Conservation (phyloP, 2,888 invertebrate genomes). For the Habrosyne pyritoides region DNA sequence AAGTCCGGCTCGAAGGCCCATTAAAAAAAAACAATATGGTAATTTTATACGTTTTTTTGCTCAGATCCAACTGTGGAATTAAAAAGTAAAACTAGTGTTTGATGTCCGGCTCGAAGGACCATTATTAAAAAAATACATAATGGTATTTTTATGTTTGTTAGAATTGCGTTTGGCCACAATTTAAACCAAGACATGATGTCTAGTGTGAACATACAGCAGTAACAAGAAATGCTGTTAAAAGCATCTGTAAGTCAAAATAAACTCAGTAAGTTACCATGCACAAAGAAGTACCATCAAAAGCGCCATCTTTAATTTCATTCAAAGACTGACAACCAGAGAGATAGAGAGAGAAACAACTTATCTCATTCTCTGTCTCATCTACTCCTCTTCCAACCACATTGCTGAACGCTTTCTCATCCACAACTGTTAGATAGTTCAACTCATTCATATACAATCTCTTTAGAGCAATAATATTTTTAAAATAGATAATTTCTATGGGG, state of each 20-base stretch:
- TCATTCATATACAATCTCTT: slow-evolving; percentile 73
- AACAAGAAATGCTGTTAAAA: too few species aligned
- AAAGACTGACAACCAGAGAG: slow-evolving; percentile 74
- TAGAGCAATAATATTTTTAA: slow-evolving; percentile 71
- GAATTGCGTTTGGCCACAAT: too few species aligned
- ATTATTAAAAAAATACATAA: too few species aligned
- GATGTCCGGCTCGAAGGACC: too few species aligned
- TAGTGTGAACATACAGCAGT: too few species aligned
- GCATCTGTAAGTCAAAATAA: slow-evolving; percentile 2
- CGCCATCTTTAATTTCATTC: slow-evolving; percentile 64
- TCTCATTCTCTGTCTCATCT: slow-evolving; percentile 46
- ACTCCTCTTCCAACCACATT: slow-evolving; percentile 68
- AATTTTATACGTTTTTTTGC: slow-evolving; percentile 1
- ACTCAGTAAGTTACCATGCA: slow-evolving; percentile 78
- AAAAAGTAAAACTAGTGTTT: too few species aligned
- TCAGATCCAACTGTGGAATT: too few species aligned
- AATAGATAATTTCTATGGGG: slow-evolving; percentile 73
- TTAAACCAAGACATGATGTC: too few species aligned
- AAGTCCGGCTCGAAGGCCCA: not conserved
- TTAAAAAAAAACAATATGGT: not conserved
- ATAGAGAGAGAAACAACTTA: slow-evolving; percentile 75
- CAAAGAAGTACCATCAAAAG: slow-evolving; percentile 76
- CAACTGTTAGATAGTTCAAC: slow-evolving; percentile 51
- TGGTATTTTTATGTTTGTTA: too few species aligned
- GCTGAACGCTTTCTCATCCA: slow-evolving; percentile 75